These are phyloP conservation scores for Hirudinaria manillensis DNA, from an alignment of 2,888 invertebrate species.

Conservation along the genomic window DNA sequence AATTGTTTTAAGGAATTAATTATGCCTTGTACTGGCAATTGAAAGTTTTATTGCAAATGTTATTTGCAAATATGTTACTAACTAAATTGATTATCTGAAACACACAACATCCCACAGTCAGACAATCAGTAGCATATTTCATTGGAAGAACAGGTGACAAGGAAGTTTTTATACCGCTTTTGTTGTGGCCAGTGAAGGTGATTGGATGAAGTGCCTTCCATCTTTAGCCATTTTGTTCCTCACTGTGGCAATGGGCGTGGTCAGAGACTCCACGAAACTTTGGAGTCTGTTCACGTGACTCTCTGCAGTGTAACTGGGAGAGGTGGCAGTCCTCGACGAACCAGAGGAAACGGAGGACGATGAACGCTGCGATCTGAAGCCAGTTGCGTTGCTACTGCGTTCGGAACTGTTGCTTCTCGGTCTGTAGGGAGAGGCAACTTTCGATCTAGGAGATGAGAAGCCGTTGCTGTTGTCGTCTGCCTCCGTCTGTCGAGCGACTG, in stretches of 20 bases:
- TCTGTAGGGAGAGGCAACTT: background rate
- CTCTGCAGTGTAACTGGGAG: slow-evolving; percentile 21
- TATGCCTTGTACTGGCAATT: background rate
- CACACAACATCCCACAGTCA: too few relatives aligned
- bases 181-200: background rate
- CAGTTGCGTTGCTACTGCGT: background rate
- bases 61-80: too few relatives aligned
- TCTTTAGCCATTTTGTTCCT: slow-evolving; percentile 17
- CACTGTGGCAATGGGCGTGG: slow-evolving; percentile 13
- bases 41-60: background rate
- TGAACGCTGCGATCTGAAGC: background rate
- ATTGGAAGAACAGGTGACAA: too few relatives aligned
- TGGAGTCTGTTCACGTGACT: slow-evolving; percentile 34
- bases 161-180: background rate
- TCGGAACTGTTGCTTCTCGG: background rate
- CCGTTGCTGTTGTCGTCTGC: background rate
- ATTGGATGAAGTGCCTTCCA: background rate
- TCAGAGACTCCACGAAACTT: slow-evolving; percentile 34
- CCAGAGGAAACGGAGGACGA: background rate
- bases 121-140: too few relatives aligned
- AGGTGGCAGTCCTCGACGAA: background rate
- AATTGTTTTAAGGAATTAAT: background rate
- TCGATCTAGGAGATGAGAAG: background rate
- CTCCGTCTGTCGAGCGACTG: background rate
- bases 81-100: too few relatives aligned